Conservation (phyloP, 2,888 invertebrate genomes). For the Thera britannica region DNA sequence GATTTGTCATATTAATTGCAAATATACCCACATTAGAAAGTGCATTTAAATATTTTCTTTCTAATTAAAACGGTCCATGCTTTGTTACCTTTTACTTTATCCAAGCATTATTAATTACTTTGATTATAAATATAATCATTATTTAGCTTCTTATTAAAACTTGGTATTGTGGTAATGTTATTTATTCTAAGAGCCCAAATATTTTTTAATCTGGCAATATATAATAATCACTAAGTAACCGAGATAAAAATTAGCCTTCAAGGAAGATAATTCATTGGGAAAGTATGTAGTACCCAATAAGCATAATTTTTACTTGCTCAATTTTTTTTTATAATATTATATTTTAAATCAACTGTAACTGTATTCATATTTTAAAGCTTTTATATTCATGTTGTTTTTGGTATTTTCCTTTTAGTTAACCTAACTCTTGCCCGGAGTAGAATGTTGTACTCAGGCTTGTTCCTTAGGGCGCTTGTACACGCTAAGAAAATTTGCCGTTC, state of each 20-base stretch:
- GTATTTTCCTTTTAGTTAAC: not conserved
- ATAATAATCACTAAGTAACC: slow-evolving; percentile 16
- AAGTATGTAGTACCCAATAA: slow-evolving; percentile 10
- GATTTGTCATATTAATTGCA: slow-evolving; percentile 51
- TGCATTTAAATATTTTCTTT: slow-evolving; percentile 62
- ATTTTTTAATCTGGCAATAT: slow-evolving; percentile 24
- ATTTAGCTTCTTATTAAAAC: slow-evolving; percentile 13
- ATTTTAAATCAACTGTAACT: slow-evolving; percentile 3
- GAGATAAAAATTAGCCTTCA: slow-evolving; percentile 18
- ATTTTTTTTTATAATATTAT: slow-evolving; percentile 17
- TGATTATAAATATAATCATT: not conserved
- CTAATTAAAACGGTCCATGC: slow-evolving; percentile 1
- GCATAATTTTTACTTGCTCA: slow-evolving; percentile 31
- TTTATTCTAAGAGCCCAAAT: slow-evolving; percentile 20
- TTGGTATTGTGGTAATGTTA: slow-evolving; percentile 19
- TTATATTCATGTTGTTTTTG: not conserved
- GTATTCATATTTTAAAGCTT: not conserved
- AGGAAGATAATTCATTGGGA: slow-evolving; percentile 6
- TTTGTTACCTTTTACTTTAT: slow-evolving; percentile 7
- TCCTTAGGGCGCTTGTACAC: no score
- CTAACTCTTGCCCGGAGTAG: not conserved
- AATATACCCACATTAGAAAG: slow-evolving; percentile 43
- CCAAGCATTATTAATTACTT: not conserved
- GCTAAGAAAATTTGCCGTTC: no score
- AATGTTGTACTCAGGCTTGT: not conserved